phyloP scores from a whole-genome alignment of 2,888 invertebrate species.

The Atherix ibis region DNA sequence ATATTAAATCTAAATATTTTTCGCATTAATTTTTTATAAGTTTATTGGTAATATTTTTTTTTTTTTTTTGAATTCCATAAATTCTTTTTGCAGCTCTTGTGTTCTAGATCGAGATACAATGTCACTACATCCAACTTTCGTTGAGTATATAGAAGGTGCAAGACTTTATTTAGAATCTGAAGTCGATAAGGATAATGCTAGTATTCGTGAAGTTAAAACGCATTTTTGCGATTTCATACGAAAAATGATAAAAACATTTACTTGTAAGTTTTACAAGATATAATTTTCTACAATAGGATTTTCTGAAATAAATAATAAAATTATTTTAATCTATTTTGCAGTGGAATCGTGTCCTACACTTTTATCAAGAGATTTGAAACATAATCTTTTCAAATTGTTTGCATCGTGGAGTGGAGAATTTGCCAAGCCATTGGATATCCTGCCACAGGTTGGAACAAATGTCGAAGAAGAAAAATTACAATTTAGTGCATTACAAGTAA shows the following conservation, averaged over 20 bases:
- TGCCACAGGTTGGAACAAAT: slow-evolving; percentile 29
- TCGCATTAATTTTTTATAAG: neutral
- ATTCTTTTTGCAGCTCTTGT: slow-evolving; percentile 42
- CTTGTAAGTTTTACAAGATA: slow-evolving; percentile 43
- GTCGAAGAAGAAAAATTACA: slow-evolving; percentile 43
- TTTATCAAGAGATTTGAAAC: slow-evolving; percentile 70
- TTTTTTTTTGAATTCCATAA: too few species aligned
- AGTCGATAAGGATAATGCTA: slow-evolving; percentile 79
- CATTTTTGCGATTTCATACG: slow-evolving; percentile 90
- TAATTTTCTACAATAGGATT: neutral
- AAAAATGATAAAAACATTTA: slow-evolving; percentile 86
- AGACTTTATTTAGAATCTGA: slow-evolving; percentile 83
- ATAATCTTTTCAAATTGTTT: slow-evolving; percentile 80
- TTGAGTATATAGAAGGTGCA: slow-evolving; percentile 92
- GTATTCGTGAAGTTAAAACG: slow-evolving; percentile 75
- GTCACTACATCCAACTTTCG: slow-evolving; percentile 68
- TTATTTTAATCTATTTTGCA: slow-evolving; percentile 28
- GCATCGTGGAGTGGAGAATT: slow-evolving; percentile 88
- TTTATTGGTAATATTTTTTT: slow-evolving; percentile 1
- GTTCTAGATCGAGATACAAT: slow-evolving; percentile 72
- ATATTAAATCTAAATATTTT: too few species aligned
- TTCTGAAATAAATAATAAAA: neutral
- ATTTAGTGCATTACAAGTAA: slow-evolving; percentile 43
- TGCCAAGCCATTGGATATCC: slow-evolving; percentile 47
- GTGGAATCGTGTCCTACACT: slow-evolving; percentile 78